phyloP scores from a whole-genome alignment of 2,888 invertebrate genomes.

The Drymonia ruficornis region DNA sequence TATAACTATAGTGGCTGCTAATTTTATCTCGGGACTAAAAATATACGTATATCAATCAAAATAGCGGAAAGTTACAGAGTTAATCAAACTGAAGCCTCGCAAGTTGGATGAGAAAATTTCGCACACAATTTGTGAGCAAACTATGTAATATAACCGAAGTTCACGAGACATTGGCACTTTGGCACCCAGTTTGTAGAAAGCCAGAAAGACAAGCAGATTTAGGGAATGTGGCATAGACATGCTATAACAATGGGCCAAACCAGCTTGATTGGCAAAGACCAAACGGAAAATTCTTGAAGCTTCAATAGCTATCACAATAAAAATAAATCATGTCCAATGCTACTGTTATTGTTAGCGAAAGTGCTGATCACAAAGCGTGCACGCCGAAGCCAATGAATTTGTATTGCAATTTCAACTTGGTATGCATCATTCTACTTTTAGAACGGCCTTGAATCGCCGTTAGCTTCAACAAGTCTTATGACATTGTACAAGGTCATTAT shows the following conservation, averaged over 20 bases:
- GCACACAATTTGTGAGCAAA: background rate
- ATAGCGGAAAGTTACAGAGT: constrained; percentile 44
- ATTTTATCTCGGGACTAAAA: constrained; percentile 17
- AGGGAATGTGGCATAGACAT: too few species aligned
- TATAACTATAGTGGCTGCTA: constrained; percentile 20
- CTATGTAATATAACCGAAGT: background rate
- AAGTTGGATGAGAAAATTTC: constrained; percentile 21
- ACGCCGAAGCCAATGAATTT: constrained; percentile 34
- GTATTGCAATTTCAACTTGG: constrained; percentile 29
- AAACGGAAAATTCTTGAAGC: background rate
- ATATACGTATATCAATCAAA: constrained; percentile 36
- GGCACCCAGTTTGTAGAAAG: too few species aligned
- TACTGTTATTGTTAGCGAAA: constrained; percentile 22
- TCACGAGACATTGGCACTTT: background rate
- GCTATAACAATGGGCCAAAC: too few species aligned
- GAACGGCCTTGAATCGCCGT: constrained; percentile 61
- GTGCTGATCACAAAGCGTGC: constrained; percentile 22
- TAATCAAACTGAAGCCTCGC: constrained; percentile 42
- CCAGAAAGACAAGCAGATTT: too few species aligned
- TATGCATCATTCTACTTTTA: constrained; percentile 52
- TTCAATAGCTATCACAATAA: background rate
- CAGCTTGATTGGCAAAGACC: too few species aligned
- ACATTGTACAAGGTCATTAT: constrained; percentile 71
- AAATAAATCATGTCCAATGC: background rate
- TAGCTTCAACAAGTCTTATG: constrained; percentile 52